Conservation (phyloP, 1,140 invertebrate species). For the Lordiphosa clarofinis region DNA sequence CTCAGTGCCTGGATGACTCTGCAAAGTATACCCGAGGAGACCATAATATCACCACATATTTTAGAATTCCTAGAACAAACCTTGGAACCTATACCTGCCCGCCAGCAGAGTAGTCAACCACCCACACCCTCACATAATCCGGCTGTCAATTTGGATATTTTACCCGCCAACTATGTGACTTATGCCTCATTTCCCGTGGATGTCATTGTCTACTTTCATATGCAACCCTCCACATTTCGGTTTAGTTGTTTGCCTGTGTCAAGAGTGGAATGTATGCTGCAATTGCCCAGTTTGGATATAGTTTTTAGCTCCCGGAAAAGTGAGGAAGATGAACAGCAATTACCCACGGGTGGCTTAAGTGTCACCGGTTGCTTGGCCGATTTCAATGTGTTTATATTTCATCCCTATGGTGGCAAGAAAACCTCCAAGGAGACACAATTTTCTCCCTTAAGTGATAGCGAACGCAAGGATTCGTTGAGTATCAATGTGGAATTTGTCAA, state of each 20-base stretch:
- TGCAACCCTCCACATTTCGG: conserved; percentile 97
- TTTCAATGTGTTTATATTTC: conserved; percentile 98
- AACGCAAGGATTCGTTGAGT: conserved; percentile 96
- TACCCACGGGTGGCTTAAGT: conserved; percentile 81
- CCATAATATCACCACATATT: conserved; percentile 96
- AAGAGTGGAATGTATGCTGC: conserved; percentile 96
- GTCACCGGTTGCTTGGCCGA: conserved; percentile 96
- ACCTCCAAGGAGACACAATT: conserved; percentile 91
- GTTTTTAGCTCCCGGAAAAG: conserved; percentile 95
- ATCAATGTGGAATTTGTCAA: conserved; percentile 99
- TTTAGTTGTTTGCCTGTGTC: conserved; percentile 98
- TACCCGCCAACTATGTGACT: conserved; percentile 86
- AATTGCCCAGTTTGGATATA: conserved; percentile 96
- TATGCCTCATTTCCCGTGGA: conserved; percentile 98
- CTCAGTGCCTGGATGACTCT: conserved; percentile 97
- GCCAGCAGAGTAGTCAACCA: conserved; percentile 74
- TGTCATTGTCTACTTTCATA: conserved; percentile 98
- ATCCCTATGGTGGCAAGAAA: conserved; percentile 96
- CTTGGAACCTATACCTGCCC: conserved; percentile 93
- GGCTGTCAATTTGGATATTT: conserved; percentile 81
- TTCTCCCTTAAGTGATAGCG: conserved; percentile 92
- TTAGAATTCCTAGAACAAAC: conserved; percentile 97
- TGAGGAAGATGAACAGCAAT: conserved; percentile 80
- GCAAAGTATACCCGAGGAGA: conserved; percentile 97
- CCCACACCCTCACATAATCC: conserved; percentile 62